phyloP scores from a whole-genome alignment of 2,113 vertebrate species.

The Tupaia chinensis region DNA sequence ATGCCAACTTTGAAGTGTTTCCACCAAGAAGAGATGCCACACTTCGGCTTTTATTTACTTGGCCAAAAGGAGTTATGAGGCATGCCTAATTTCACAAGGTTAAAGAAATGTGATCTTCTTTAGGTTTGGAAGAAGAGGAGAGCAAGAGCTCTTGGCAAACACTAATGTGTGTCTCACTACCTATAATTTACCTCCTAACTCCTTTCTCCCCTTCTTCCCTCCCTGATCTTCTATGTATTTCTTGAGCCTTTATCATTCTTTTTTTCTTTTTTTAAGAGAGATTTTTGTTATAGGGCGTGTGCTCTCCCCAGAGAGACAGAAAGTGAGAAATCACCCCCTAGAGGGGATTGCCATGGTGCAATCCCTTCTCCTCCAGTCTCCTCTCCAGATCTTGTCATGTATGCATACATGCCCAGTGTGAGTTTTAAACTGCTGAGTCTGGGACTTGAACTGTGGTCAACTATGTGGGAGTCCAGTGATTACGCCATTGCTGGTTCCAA shows the following conservation, averaged over 20 bases:
- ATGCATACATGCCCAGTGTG: too few relatives aligned
- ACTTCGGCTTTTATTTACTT: not conserved
- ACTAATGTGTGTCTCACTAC: not conserved
- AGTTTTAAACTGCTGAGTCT: too few relatives aligned
- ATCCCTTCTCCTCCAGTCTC: too few relatives aligned
- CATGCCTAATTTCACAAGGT: not conserved
- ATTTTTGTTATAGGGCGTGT: too few relatives aligned
- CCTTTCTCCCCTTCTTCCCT: not conserved
- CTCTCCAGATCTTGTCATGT: too few relatives aligned
- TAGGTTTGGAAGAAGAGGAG: not conserved
- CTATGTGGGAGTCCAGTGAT: too few relatives aligned
- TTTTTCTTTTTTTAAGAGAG: too few relatives aligned
- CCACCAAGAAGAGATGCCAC: not conserved
- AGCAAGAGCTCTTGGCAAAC: not conserved
- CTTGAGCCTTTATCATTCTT: not conserved
- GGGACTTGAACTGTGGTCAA: too few relatives aligned
- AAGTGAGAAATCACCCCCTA: too few relatives aligned
- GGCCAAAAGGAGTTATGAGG: not conserved
- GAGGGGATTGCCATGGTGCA: too few relatives aligned
- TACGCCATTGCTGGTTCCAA: not conserved
- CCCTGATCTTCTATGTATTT: not conserved
- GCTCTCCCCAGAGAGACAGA: too few relatives aligned
- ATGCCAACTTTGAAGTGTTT: not conserved
- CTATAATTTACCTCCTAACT: not conserved
- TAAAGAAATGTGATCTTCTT: not conserved